Evolutionary conservation across 2,888 invertebrate species (phyloP).

Genomic region (Gymnosoma rotundatum): DNA sequence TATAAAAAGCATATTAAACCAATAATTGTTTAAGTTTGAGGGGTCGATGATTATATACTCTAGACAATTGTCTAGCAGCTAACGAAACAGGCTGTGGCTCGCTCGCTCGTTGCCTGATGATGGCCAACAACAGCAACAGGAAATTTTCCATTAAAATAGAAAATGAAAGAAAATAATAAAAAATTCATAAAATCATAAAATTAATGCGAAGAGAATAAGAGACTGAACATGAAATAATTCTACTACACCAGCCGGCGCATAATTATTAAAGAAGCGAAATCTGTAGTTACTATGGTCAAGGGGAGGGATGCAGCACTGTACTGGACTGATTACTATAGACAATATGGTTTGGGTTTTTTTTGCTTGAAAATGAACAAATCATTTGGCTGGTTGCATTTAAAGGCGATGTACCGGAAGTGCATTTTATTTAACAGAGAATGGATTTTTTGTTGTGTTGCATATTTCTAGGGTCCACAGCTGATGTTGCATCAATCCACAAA

Average conservation of each 20-base stretch:
- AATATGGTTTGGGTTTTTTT: conserved; percentile 35
- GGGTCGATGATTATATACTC: conserved; percentile 67
- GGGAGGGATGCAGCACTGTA: background rate
- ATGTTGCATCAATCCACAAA: conserved; percentile 45
- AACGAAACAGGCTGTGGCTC: conserved; percentile 18
- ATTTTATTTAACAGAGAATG: conserved; percentile 63
- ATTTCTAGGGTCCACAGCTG: conserved; percentile 20
- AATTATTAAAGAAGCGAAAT: conserved; percentile 56
- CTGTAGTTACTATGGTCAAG: background rate
- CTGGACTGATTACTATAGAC: background rate
- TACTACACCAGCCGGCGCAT: conserved; percentile 43
- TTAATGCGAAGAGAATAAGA: conserved; percentile 49
- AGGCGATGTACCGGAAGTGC: conserved; percentile 67
- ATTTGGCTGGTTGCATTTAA: conserved; percentile 40
- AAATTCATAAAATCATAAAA: conserved; percentile 57
- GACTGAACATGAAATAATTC: conserved; percentile 49
- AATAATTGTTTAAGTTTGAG: conserved; percentile 69
- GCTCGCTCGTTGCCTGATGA: conserved; percentile 4
- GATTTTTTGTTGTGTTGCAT: conserved; percentile 21
- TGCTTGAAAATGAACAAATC: conserved; percentile 13
- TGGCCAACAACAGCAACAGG: conserved; percentile 64
- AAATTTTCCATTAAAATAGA: conserved; percentile 58
- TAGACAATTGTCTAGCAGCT: conserved; percentile 65
- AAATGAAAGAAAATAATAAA: conserved; percentile 25
- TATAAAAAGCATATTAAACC: conserved; percentile 69